Evolutionary conservation across 2,888 invertebrate genomes (phyloP).

Genomic region (Idaea dimidiata): DNA sequence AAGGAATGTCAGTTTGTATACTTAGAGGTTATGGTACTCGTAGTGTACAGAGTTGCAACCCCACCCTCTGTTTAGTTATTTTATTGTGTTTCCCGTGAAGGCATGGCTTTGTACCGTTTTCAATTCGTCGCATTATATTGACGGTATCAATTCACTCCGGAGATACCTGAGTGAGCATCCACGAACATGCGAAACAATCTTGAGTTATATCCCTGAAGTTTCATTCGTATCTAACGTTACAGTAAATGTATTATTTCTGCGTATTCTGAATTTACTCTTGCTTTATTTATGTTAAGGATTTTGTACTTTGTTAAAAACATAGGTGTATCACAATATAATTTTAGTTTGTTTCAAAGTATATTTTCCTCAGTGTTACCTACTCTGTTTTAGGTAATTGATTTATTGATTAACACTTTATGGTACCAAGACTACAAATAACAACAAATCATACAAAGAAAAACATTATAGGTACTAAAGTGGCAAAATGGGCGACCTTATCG

Average conservation of each 20-base stretch:
- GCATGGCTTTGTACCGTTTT: slow-evolving; percentile 68
- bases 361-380: too few relatives aligned
- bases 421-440: too few relatives aligned
- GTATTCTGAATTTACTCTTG: not conserved
- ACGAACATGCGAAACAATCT: not conserved
- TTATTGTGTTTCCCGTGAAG: slow-evolving; percentile 75
- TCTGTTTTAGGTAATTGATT: too few relatives aligned
- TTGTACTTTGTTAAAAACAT: not conserved
- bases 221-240: slow-evolving; percentile 1
- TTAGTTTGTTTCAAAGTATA: too few relatives aligned
- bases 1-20: not conserved
- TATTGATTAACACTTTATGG: too few relatives aligned
- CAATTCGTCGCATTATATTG: slow-evolving; percentile 70
- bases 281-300: not conserved
- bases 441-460: too few relatives aligned
- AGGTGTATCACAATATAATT: not conserved
- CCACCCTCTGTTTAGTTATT: slow-evolving; percentile 68
- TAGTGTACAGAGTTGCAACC: slow-evolving; percentile 29
- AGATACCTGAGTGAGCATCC: slow-evolving; percentile 25
- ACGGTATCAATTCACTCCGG: slow-evolving; percentile 68
- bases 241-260: not conserved
- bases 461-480: too few relatives aligned
- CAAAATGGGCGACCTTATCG: too few relatives aligned
- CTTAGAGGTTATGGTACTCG: not conserved
- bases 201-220: slow-evolving; percentile 1